Evolutionary conservation across 2,113 vertebrate genomes (phyloP), one percentile per base, ranked within the genome.

Genomic region (Nannospalax galili): DNA sequence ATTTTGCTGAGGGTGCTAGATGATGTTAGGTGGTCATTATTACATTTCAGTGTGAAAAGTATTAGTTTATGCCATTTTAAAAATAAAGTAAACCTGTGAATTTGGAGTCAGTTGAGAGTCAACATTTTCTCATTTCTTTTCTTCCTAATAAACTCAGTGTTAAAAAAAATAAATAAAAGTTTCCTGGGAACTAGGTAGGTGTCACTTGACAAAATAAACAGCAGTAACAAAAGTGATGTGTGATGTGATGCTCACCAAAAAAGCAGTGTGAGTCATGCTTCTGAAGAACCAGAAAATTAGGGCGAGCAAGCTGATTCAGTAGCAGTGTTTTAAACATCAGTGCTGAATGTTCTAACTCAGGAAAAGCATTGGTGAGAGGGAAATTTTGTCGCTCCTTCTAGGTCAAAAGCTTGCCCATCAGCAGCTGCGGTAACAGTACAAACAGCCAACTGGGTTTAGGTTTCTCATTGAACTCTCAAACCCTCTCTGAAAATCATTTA

Each of bases 191-290:
- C 48, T 89, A 93, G 74, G 69, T 87, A 91, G 64, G 77, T 88
- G 62, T 96, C 69, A 94, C 75, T 88, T 60, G 87, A 96, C 78
- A 95, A 92, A 93, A 84, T 93, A 95, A 97, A 95, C 87, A 97
- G 80, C 90, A 96, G 56, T 88, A 88, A 87, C 77, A 93, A 67
- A 96, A 90, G 94, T 82, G 90, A 93, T 70, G 72, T 1, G 94
- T 82, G 90, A 93, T 70, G 72, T 1, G 48, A 52, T 70, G 72
- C 1, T 95, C 67, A 67, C 84, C 28, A 48, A 81, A 96, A 96
- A 95, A 92, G 52, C 17, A 81, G 6, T 3, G 6, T 81, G 87
- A 97, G 60, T 95, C 94, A 93, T 45, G 4, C 40, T 35, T 60
- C 72, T 84, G 56, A 87, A 86, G 3, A 86, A 16, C 58, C 1